phyloP scores from a whole-genome alignment of 2,797 vertebrate species.

The Nannoperca obscura region DNA sequence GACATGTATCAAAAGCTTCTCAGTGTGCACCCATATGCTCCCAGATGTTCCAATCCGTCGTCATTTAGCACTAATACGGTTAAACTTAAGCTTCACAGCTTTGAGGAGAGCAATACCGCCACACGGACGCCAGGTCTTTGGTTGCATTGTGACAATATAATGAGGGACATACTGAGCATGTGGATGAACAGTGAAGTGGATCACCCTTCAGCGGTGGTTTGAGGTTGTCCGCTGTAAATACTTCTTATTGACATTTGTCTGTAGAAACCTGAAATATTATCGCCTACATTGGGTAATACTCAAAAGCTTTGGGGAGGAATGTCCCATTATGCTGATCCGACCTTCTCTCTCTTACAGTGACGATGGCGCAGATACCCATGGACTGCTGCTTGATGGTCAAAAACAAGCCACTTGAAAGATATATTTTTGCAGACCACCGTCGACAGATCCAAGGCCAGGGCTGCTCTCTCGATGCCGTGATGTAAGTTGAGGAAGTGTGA shows the following conservation, averaged over 20 bases:
- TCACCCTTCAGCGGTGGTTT: too few species aligned
- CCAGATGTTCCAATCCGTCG: background rate
- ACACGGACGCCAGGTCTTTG: background rate
- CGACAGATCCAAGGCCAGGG: conserved; percentile 50
- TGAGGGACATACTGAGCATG: background rate
- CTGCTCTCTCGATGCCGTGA: conserved; percentile 55
- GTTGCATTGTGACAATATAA: background rate
- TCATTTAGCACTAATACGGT: background rate
- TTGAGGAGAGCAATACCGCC: background rate
- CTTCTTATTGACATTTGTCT: background rate
- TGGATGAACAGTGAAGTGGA: too few species aligned
- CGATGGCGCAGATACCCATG: background rate
- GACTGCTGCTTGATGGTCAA: conserved; percentile 68
- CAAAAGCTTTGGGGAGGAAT: too few species aligned
- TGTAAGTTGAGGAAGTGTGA: conserved; percentile 58
- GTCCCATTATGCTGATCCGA: background rate
- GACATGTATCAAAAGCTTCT: background rate
- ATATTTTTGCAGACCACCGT: accelerated
- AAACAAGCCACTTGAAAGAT: accelerated
- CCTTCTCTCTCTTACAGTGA: conserved; percentile 51
- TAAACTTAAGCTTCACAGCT: background rate
- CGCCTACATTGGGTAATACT: background rate
- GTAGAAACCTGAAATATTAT: background rate
- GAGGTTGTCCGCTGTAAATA: too few species aligned
- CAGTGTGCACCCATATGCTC: background rate